phyloP scores from a whole-genome alignment of 2,888 invertebrate species.

The Drosophila pegasa region DNA sequence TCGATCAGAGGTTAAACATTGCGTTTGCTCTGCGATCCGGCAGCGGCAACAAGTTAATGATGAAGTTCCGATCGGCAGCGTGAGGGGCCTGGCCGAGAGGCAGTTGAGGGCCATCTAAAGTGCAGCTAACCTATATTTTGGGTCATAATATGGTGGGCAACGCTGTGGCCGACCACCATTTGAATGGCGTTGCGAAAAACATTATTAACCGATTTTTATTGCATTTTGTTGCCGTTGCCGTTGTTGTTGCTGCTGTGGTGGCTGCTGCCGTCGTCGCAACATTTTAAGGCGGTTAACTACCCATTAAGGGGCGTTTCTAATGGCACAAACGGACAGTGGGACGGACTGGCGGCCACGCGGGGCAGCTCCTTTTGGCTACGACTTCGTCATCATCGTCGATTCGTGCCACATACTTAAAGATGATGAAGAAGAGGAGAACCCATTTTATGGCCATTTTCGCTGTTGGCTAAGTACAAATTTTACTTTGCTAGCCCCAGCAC shows the following conservation, averaged over 20 bases:
- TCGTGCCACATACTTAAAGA: constrained; percentile 70
- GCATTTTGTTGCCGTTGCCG: constrained; percentile 50
- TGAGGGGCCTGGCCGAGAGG: constrained; percentile 22
- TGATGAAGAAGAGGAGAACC: constrained; percentile 47
- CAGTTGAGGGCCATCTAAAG: constrained; percentile 4
- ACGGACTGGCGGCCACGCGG: constrained; percentile 13
- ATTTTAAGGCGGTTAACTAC: constrained; percentile 79
- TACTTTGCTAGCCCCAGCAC: constrained; percentile 37
- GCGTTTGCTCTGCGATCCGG: constrained; percentile 51
- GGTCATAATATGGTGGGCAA: constrained; percentile 57
- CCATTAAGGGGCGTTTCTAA: constrained; percentile 81
- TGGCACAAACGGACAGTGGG: constrained; percentile 58
- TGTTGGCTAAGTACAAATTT: constrained; percentile 68
- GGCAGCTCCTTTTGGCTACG: constrained; percentile 52
- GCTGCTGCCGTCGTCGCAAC: constrained; percentile 52
- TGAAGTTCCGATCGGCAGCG: constrained; percentile 60
- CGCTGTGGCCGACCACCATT: constrained; percentile 53
- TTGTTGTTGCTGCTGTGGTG: constrained; percentile 13
- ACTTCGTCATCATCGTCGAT: constrained; percentile 47
- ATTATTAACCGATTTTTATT: constrained; percentile 81
- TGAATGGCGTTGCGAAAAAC: constrained; percentile 81
- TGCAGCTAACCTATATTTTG: constrained; percentile 79
- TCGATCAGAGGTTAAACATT: constrained; percentile 73
- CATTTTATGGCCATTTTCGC: constrained; percentile 75
- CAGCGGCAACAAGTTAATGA: constrained; percentile 43